These are phyloP conservation scores for Sitta carolinensis DNA, from an alignment of 2,797 vertebrate species.

Conservation along the genomic window DNA sequence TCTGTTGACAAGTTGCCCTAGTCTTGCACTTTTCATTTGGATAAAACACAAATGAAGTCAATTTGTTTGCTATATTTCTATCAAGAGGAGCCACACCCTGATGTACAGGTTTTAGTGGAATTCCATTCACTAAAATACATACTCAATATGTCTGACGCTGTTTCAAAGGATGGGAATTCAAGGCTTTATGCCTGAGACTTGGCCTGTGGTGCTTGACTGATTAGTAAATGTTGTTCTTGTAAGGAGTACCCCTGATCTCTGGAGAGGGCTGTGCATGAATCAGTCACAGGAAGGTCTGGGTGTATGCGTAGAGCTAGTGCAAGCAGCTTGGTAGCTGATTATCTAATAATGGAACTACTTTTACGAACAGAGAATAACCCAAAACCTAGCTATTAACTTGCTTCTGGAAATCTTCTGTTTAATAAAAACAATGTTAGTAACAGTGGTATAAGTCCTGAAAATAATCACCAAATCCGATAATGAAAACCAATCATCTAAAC, in stretches of 20 bases:
- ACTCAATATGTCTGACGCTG: not conserved
- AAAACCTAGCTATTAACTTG: not conserved
- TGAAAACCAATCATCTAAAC: conserved; percentile 13
- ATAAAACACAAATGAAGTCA: not conserved
- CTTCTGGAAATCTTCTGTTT: not conserved
- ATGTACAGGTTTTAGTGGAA: not conserved
- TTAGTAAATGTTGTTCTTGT: not conserved
- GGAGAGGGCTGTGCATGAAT: not conserved
- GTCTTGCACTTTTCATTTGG: not conserved
- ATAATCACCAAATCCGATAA: not conserved
- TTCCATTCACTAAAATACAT: not conserved
- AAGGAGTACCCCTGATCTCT: not conserved
- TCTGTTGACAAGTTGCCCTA: not conserved
- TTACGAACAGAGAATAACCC: not conserved
- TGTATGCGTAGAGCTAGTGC: rapidly evolving
- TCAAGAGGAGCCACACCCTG: not conserved
- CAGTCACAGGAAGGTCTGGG: not conserved
- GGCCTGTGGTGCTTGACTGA: not conserved
- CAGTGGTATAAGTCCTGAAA: not conserved
- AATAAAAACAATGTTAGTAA: conserved; percentile 28
- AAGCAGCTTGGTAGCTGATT: not conserved
- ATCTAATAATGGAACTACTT: not conserved
- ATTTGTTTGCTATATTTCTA: not conserved
- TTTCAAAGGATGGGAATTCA: not conserved
- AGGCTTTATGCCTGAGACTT: not conserved